Evolutionary conservation across 2,888 invertebrate species (phyloP), one percentile per base, ranked within the genome.

Genomic region (Drosophila paracracens): DNA sequence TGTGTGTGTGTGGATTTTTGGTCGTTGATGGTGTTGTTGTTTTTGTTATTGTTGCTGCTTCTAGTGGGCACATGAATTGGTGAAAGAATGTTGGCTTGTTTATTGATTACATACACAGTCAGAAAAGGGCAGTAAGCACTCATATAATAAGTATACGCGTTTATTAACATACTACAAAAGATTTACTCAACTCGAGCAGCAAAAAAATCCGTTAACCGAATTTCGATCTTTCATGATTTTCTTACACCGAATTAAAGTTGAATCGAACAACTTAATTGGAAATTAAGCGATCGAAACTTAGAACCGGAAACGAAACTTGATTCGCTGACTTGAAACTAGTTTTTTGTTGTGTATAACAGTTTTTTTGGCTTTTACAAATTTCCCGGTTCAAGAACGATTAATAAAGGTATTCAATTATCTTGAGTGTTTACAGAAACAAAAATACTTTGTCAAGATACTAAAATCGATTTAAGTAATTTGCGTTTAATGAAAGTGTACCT

Each of bases 41-140:
- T 13, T 2, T 35, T 57, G 33, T 33, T 25, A 33, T 53, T 52
- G 48, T 40, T 51, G 27, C 16, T 54, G 43, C 50, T 62, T 46
- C 36, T 8, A 33, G 54, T 27, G 40, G 48, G 43, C 76, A 76
- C 59, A 66, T 63, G 63, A 76, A 70, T 76, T 70, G 76, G 56
- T 71, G 76, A 76, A 71, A 66, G 66, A 76, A 76, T 76, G 71
- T 50, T 70, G 65, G 52, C 25, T 60, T 46, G 59, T 50, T 79
- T 70, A 62, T 76, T 58, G 69, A 76, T 69, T 77, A 69, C 52
- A 66, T 82, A 69, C 76, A 64, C 48, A 38, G 54, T 38, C n/a
- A 56, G 54, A 56, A 56, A 36, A 11, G 16, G 16, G 16, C 46
- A 21, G 40, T n/a, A 1, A 40, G n/a, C 43, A 21, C 21, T 21